These are phyloP conservation scores for Liodrosophila aerea DNA, from an alignment of 2,888 invertebrate species.

Conservation along the genomic window DNA sequence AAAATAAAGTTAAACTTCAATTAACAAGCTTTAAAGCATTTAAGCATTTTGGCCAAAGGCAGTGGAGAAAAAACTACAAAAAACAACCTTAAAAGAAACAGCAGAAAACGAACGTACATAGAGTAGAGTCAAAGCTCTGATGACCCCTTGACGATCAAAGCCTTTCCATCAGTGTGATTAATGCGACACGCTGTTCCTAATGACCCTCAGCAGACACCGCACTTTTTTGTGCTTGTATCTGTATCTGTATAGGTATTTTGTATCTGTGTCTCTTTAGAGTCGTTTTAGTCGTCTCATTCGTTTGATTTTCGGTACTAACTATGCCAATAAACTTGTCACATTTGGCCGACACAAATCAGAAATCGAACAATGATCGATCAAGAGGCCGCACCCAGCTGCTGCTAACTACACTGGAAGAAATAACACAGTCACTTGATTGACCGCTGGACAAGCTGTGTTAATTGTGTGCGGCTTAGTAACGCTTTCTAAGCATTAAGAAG, in stretches of 20 bases:
- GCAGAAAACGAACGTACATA: conserved; percentile 15
- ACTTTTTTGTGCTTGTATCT: conserved; percentile 1
- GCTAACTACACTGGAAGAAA: conserved; percentile 31
- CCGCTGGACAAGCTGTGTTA: too few relatives aligned
- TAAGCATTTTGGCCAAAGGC: conserved; percentile 27
- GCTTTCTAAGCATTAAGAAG: too few relatives aligned
- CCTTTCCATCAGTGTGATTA: conserved; percentile 47
- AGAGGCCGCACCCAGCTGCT: conserved; percentile 35
- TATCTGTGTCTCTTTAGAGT: too few relatives aligned
- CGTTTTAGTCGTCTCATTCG: background rate
- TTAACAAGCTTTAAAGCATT: conserved; percentile 43
- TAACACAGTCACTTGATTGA: background rate
- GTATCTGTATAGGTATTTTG: background rate
- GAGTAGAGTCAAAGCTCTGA: conserved; percentile 33
- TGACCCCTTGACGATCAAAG: conserved; percentile 45
- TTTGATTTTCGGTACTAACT: conserved; percentile 25
- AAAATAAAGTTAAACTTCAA: conserved; percentile 47
- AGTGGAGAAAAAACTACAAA: background rate
- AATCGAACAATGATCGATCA: conserved; percentile 53
- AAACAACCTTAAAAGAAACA: conserved; percentile 2
- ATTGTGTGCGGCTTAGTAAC: too few relatives aligned
- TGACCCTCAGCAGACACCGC: conserved; percentile 36
- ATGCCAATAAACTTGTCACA: conserved; percentile 59
- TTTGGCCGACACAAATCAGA: conserved; percentile 27
- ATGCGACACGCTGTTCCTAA: conserved; percentile 52